A percentile compares a stretch with the other conserved stretches of the same genome.
These are phyloP conservation scores for Tupaia tana DNA, from an alignment of 2,113 vertebrate species.

Conservation along the genomic window DNA sequence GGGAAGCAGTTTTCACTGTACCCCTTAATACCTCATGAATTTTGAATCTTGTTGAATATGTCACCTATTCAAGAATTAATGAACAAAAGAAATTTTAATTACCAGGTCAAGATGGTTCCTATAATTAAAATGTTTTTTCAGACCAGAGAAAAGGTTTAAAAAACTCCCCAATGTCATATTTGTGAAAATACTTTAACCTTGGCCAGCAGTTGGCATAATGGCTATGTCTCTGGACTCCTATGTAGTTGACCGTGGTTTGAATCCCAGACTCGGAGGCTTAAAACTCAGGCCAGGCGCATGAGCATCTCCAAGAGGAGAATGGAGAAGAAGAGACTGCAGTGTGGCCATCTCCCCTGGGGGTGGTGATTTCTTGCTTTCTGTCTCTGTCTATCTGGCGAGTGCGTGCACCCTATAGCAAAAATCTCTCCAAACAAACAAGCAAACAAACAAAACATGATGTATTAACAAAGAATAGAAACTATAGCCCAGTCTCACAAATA, in stretches of 20 bases:
- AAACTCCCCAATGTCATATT: not conserved
- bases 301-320: too few species aligned
- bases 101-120: not conserved
- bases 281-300: too few species aligned
- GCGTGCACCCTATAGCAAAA: too few species aligned
- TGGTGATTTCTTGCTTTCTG: too few species aligned
- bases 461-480: conserved; percentile 41
- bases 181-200: not conserved
- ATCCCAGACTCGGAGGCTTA: too few species aligned
- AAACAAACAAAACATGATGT: not conserved
- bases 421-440: too few species aligned
- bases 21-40: not conserved
- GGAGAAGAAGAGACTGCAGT: too few species aligned
- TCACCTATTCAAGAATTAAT: conserved; percentile 37
- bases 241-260: too few species aligned
- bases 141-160: not conserved
- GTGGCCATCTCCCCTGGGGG: too few species aligned
- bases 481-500: not conserved
- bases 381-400: too few species aligned
- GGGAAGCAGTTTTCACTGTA: not conserved
- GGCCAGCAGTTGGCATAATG: not conserved
- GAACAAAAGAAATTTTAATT: not conserved
- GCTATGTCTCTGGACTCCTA: too few species aligned
- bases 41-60: conserved; percentile 39
- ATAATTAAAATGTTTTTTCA: not conserved